A percentile compares a stretch with the other conserved stretches of the same genome.
Evolutionary conservation across 2,797 vertebrate genomes (phyloP).

Genomic region (Phataginus tricuspis): DNA sequence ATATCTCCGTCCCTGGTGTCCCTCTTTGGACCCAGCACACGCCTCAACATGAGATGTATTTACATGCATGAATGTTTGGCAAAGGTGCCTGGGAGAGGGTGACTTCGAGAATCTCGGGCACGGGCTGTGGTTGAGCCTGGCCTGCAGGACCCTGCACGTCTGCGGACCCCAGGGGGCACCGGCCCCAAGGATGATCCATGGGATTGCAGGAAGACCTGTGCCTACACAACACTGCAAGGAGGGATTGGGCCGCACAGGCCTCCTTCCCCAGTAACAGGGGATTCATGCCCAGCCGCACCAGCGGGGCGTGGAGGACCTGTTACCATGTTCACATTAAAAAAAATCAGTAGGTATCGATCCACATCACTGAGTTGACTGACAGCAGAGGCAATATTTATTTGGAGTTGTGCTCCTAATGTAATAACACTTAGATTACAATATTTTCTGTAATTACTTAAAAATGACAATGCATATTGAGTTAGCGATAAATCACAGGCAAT

Average conservation of each 20-base stretch:
- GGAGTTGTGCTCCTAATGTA: neutral
- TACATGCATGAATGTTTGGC: accelerated
- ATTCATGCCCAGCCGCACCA: neutral
- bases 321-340: neutral
- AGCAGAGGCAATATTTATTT: neutral
- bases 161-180: accelerated
- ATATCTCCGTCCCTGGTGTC: accelerated
- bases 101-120: accelerated
- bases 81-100: neutral
- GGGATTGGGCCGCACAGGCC: accelerated
- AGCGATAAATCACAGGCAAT: slow-evolving; percentile 52
- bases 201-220: neutral
- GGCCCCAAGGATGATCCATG: accelerated
- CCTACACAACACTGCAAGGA: accelerated
- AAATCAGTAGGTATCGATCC: neutral
- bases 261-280: neutral
- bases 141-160: accelerated
- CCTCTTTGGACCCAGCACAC: accelerated
- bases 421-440: slow-evolving; percentile 21
- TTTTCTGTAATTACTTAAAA: slow-evolving; percentile 70
- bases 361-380: accelerated
- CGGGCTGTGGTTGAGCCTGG: no score
- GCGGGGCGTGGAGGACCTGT: neutral
- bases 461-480: slow-evolving; percentile 54
- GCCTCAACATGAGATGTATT: accelerated